Base-by-base conservation (phyloP, 1,140 invertebrate genomes). In the Calephelis nemesis region DNA sequence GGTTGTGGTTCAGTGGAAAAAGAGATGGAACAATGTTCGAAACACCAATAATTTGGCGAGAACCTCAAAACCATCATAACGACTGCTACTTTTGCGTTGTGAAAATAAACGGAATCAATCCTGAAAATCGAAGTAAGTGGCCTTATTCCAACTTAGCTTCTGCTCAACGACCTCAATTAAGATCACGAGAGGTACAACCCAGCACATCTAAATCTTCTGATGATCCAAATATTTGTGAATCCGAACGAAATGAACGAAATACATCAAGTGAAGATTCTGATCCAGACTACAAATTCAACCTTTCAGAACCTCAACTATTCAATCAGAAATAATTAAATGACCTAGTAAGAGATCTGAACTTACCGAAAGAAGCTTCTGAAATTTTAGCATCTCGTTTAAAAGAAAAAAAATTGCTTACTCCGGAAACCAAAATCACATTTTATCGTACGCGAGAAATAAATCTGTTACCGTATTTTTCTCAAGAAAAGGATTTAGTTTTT, bases 401-500 rank as follows among this genome's bases (percentile, higher is more conserved):
- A 52, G 49, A n/a, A 49, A 75, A 73, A 71, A 76, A 74, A 58
- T 48, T 76, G 42, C 62, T 78, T 11, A 30, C 47, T 10, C 47
- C 63, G 30, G 64, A 63, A 71, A 76, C 73, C n/a, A 72, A 71
- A 64, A 63, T 84, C 58, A 66, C 42, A 12, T 62, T 70, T 65
- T 78, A 74, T 71, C 65, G 74, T 62, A 65, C 64, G 13, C 15
- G 74, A 47, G 69, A 78, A 11, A 75, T 68, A 75, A 72, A 68
- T 63, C 72, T 71, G 19, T 68, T 68, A 69, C 73, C 69, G 15
- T 72, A 82, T 70, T 74, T 84, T 79, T 54, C 58, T n/a, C 60
- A 45, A 67, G 70, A 76, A 62, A 69, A 76, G 67, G 71, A 60
- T 62, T 58, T 75, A 47, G 52, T 65, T 75, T 79, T 77, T 71